Base-by-base conservation (phyloP, 2,797 vertebrate genomes). In the Hipposideros larvatus region DNA sequence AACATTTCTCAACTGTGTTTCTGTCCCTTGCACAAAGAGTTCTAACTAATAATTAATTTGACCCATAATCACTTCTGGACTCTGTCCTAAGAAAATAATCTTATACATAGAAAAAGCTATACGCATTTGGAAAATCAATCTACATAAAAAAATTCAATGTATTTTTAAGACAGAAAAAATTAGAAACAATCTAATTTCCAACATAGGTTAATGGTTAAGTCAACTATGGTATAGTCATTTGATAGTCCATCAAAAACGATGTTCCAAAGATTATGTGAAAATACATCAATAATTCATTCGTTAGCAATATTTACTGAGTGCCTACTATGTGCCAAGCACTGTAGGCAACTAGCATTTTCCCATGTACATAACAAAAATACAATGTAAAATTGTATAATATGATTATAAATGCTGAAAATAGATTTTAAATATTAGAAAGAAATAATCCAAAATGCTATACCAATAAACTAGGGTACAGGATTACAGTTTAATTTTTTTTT, bases 221-320 rank as follows among this genome's bases (percentile, higher is more conserved):
- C 43, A 84, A 53, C 46, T 77, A 51, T 2, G 26, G 18, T n/a
- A 73, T 9, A 90, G 51, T 63, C 11, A 51, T 46, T 71, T 65
- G 41, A 88, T 3, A 11, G 70, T 34, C 28, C 68, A 91, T 48
- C 46, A 87, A 87, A 91, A 92, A 82, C 18, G 10, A 74, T 65
- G 28, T 66, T 55, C n/a, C 87, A 95, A 92, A 61, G 34, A 66
- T 71, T 43, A 96, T 22, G 10, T 74, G 63, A 94, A 94, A 94
- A 78, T 4, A 43, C 16, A 16, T 37, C 70, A 90, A 37, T 55
- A 70, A 88, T 73, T 86, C 19, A 86, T 46, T 87, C 43, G 48
- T 70, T 80, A 86, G 51, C 41, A 53, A 63, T 83, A 92, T 46
- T 74, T 80, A 94, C 34, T 88, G 10, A 66, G 2, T 46, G 2